These are phyloP conservation scores for Pterocles gutturalis DNA, from an alignment of 2,113 vertebrate species.

Conservation along the genomic window DNA sequence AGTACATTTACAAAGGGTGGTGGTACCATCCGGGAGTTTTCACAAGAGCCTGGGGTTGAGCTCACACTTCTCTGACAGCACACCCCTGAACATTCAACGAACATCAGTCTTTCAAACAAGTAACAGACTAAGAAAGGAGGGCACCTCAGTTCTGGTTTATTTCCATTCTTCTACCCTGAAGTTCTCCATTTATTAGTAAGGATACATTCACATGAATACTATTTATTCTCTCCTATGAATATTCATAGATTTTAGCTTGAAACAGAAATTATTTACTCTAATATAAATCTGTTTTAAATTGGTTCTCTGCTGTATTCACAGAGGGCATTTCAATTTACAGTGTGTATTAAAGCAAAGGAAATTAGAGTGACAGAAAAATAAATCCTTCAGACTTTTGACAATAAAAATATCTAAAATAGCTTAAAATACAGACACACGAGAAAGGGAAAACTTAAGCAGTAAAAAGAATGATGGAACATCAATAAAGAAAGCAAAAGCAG, in stretches of 20 bases:
- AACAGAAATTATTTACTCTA: conserved; percentile 12
- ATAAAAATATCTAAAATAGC: background rate
- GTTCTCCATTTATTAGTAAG: background rate
- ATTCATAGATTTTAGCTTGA: background rate
- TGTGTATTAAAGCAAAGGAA: background rate
- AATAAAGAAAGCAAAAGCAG: background rate
- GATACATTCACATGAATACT: background rate
- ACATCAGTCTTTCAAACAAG: background rate
- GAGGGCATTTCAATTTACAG: background rate
- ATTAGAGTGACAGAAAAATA: background rate
- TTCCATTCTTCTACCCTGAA: background rate
- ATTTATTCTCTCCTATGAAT: conserved; percentile 8
- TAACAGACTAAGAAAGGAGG: background rate
- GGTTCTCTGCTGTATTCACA: background rate
- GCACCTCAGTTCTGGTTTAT: background rate
- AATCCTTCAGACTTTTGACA: background rate
- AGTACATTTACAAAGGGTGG: background rate
- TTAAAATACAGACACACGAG: background rate
- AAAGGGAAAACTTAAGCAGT: background rate
- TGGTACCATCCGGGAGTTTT: background rate
- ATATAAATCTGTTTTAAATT: conserved; percentile 8
- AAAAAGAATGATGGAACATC: background rate
- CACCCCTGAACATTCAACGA: background rate
- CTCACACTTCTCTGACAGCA: background rate
- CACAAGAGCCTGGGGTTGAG: background rate